A percentile compares a stretch with the other conserved stretches of the same genome.
These are phyloP conservation scores for Miichthys miiuy DNA, from an alignment of 2,797 vertebrate genomes.

Conservation along the genomic window DNA sequence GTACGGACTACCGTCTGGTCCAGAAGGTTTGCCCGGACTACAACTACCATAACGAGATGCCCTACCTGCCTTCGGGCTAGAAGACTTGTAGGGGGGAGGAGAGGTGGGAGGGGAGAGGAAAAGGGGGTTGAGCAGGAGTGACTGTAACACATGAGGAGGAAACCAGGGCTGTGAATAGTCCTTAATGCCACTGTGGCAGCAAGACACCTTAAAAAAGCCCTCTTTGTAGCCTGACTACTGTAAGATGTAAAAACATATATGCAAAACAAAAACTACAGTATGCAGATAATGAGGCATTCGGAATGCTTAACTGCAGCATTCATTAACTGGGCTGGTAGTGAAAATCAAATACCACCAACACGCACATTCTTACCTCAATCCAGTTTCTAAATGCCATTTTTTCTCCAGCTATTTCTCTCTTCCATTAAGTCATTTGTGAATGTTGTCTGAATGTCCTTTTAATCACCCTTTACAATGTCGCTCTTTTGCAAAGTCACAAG, in stretches of 20 bases:
- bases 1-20: slow-evolving; percentile 96
- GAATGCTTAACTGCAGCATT: slow-evolving; percentile 59
- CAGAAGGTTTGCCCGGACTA: slow-evolving; percentile 98
- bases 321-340: slow-evolving; percentile 55
- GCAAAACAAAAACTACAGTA: slow-evolving; percentile 82
- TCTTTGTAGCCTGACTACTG: slow-evolving; percentile 80
- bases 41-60: slow-evolving; percentile 94
- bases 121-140: slow-evolving; percentile 46
- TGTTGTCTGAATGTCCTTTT: slow-evolving; percentile 61
- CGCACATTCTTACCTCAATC: slow-evolving; percentile 78
- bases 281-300: slow-evolving; percentile 77
- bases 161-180: slow-evolving; percentile 53
- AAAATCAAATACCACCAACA: slow-evolving; percentile 53
- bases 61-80: slow-evolving; percentile 95
- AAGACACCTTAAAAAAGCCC: slow-evolving; percentile 62
- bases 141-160: slow-evolving; percentile 55
- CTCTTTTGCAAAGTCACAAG: slow-evolving; percentile 50
- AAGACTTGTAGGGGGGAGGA: slow-evolving; percentile 42
- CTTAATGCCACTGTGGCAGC: slow-evolving; percentile 47
- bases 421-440: slow-evolving; percentile 59
- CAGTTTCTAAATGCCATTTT: slow-evolving; percentile 62
- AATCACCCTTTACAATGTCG: slow-evolving; percentile 52
- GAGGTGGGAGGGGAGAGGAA: slow-evolving; percentile 53
- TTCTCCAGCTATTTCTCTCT: slow-evolving; percentile 54
- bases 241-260: slow-evolving; percentile 85